Evolutionary conservation across 2,113 vertebrate genomes (phyloP).

Genomic region (Rattus rattus): DNA sequence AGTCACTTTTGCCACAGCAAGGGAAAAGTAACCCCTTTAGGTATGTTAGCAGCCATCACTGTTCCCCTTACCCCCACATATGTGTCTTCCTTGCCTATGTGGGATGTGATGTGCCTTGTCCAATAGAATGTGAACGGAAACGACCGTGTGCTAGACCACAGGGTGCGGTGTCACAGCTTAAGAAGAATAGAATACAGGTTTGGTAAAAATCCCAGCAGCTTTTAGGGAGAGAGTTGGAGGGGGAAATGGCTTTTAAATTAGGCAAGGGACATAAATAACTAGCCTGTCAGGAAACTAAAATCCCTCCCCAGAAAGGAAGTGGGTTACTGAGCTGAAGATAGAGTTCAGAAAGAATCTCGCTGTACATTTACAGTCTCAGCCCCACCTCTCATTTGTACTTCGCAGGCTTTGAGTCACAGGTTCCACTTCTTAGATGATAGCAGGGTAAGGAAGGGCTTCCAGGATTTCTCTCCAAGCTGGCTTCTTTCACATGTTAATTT

Average conservation of each 20-base stretch:
- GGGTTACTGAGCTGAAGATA: neutral
- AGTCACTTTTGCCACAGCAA: neutral
- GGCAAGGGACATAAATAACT: neutral
- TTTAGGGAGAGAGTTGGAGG: neutral
- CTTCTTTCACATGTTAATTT: neutral
- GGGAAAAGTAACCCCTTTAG: neutral
- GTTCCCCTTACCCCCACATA: neutral
- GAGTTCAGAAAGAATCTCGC: neutral
- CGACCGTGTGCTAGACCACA: no score
- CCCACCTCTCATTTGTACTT: neutral
- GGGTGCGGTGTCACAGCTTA: neutral
- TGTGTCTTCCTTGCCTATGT: neutral
- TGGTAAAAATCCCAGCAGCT: neutral
- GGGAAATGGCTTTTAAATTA: neutral
- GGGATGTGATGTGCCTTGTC: neutral
- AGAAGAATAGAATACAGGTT: neutral
- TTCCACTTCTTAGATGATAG: neutral
- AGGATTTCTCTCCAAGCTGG: neutral
- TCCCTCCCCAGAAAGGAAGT: neutral
- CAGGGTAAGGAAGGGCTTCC: neutral
- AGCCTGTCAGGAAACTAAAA: no score
- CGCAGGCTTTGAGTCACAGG: neutral
- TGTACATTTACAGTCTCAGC: no score
- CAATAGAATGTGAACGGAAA: neutral
- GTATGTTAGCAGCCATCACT: neutral